phyloP scores from a whole-genome alignment of 23 tunicate genomes.

The Halocynthia roretzi region DNA sequence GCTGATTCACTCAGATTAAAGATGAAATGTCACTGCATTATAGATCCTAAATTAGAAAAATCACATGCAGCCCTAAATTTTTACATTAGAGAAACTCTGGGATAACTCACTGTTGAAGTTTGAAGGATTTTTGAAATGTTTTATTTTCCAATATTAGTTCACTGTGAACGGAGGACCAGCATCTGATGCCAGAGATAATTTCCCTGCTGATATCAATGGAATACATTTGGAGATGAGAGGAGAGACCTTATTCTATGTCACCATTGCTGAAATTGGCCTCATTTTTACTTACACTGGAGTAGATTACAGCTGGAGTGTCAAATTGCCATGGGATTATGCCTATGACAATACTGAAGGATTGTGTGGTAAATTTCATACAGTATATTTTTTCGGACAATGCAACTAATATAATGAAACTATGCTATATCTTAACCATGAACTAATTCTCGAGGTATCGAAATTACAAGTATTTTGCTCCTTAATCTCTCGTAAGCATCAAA shows the following conservation, averaged over 20 bases:
- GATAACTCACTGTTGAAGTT: no score
- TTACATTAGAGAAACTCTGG: no score
- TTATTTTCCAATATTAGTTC: conserved; percentile 14
- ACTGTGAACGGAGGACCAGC: conserved; percentile 58
- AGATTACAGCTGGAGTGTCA: conserved; percentile 91
- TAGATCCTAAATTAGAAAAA: no score
- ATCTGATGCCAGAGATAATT: conserved; percentile 6
- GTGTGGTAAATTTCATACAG: conserved; percentile 48
- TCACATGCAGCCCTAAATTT: no score
- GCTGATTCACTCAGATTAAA: no score
- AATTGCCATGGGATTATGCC: conserved; percentile 53
- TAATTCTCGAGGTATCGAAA: no score
- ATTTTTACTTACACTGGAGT: conserved; percentile 81
- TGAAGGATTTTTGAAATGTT: no score
- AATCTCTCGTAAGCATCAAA: no score
- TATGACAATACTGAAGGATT: conserved; percentile 78
- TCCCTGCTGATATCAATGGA: conserved; percentile 56
- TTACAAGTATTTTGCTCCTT: no score
- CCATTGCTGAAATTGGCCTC: conserved; percentile 50
- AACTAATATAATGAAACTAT: background rate
- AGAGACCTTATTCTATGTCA: conserved; percentile 57
- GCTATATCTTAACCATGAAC: background rate
- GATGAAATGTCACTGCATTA: no score
- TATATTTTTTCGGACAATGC: background rate
- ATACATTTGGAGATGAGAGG: conserved; percentile 73